Conservation (phyloP, 2,888 invertebrate species). For the Cotesia congregata region DNA sequence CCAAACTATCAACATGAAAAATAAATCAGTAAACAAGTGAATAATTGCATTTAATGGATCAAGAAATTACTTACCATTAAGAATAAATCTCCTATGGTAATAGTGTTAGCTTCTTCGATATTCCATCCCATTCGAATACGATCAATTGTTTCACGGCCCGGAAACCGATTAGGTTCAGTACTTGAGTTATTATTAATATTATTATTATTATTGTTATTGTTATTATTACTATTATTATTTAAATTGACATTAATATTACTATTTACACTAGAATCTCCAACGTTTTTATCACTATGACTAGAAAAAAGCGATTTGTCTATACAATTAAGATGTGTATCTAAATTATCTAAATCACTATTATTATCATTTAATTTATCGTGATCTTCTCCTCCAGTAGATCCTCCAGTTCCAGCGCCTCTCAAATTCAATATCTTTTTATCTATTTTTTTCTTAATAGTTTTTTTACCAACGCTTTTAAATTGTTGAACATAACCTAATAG, state of each 20-base stretch:
- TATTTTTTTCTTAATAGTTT: conserved; percentile 66
- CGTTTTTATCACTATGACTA: conserved; percentile 14
- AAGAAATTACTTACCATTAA: conserved; percentile 78
- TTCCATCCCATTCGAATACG: conserved; percentile 81
- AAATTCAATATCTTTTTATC: conserved; percentile 63
- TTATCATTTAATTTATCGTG: conserved; percentile 65
- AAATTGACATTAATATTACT: not conserved
- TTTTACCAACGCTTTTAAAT: conserved; percentile 65
- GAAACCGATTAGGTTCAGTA: conserved; percentile 61
- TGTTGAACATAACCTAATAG: conserved; percentile 68
- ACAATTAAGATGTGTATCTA: conserved; percentile 61
- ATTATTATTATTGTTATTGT: not conserved
- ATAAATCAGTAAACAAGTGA: conserved; percentile 18
- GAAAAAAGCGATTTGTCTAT: conserved; percentile 63
- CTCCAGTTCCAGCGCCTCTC: conserved; percentile 46
- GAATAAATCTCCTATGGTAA: conserved; percentile 92
- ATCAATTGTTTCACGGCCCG: conserved; percentile 68
- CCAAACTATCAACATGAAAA: conserved; percentile 74
- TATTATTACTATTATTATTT: no score
- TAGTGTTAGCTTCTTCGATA: conserved; percentile 79
- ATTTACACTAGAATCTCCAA: not conserved
- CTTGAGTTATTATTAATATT: conserved; percentile 1
- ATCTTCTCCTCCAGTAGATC: conserved; percentile 53
- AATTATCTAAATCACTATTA: conserved; percentile 74
- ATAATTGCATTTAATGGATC: not conserved